A percentile compares a stretch with the other conserved stretches of the same genome.
phyloP scores from a whole-genome alignment of 2,888 invertebrate species.

The Acleris emargana region DNA sequence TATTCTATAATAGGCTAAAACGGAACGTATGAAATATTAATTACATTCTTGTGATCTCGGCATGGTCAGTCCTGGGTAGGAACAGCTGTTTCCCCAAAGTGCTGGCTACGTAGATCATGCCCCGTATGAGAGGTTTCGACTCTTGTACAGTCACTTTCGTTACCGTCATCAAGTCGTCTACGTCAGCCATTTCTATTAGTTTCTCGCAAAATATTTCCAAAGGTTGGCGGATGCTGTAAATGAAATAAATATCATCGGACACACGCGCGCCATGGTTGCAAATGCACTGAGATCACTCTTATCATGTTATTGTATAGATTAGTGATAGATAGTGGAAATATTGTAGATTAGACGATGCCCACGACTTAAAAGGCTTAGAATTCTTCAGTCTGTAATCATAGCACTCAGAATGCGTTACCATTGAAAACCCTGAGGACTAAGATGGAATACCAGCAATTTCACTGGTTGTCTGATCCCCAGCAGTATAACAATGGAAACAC shows the following conservation, averaged over 20 bases:
- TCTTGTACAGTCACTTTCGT: neutral
- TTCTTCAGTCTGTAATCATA: no score
- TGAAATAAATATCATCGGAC: neutral
- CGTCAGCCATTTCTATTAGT: neutral
- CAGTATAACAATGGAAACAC: no score
- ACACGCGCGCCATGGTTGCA: neutral
- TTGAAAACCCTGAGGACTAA: no score
- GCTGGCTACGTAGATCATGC: slow-evolving; percentile 2
- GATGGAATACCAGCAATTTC: no score
- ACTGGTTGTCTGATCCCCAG: no score
- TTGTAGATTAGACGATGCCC: no score
- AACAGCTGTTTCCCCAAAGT: neutral
- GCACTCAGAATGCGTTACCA: no score
- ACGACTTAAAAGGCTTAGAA: no score
- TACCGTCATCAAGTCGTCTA: neutral
- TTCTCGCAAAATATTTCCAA: slow-evolving; percentile 18
- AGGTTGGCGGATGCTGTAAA: neutral
- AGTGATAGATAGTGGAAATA: no score
- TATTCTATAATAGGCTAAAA: no score
- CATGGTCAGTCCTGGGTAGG: neutral
- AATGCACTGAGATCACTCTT: neutral
- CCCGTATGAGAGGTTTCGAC: neutral
- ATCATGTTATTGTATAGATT: no score
- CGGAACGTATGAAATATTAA: no score
- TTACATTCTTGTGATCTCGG: neutral